These are phyloP conservation scores for Brachypodius melanocephalos DNA, from an alignment of 2,113 vertebrate genomes.

Conservation along the genomic window DNA sequence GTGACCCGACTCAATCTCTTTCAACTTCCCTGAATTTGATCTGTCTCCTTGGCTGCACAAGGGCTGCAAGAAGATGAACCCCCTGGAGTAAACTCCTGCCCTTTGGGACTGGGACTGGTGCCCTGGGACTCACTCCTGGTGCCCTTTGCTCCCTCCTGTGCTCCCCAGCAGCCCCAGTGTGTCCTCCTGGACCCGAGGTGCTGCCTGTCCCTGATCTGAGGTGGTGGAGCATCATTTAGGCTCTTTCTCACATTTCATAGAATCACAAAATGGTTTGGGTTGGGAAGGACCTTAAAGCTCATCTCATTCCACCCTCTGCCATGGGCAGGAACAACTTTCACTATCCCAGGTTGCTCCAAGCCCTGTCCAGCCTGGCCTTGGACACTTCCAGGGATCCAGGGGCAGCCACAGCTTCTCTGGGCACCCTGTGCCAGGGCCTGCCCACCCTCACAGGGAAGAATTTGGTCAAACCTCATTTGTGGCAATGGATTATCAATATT, in stretches of 20 bases:
- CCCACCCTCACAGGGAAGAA: neutral
- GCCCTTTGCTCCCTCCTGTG: neutral
- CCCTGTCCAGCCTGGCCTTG: accelerated
- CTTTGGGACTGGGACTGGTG: neutral
- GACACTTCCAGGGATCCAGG: neutral
- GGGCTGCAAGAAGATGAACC: neutral
- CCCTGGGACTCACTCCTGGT: accelerated
- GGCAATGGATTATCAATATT: neutral
- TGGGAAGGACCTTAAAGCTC: neutral
- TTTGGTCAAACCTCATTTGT: neutral
- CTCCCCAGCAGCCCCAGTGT: neutral
- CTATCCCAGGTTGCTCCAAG: neutral
- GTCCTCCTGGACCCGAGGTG: neutral
- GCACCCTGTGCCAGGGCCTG: neutral
- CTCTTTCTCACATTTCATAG: neutral
- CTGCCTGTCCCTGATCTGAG: neutral
- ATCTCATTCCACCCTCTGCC: neutral
- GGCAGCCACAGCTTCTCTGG: neutral
- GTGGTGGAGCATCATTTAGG: neutral
- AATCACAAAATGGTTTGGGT: neutral
- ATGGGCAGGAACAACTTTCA: neutral
- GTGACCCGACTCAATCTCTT: neutral
- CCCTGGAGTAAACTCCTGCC: neutral
- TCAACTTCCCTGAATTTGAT: neutral
- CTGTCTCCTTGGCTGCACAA: neutral